phyloP scores from a whole-genome alignment of 1,140 invertebrate species.

The Drosophila nannoptera region DNA sequence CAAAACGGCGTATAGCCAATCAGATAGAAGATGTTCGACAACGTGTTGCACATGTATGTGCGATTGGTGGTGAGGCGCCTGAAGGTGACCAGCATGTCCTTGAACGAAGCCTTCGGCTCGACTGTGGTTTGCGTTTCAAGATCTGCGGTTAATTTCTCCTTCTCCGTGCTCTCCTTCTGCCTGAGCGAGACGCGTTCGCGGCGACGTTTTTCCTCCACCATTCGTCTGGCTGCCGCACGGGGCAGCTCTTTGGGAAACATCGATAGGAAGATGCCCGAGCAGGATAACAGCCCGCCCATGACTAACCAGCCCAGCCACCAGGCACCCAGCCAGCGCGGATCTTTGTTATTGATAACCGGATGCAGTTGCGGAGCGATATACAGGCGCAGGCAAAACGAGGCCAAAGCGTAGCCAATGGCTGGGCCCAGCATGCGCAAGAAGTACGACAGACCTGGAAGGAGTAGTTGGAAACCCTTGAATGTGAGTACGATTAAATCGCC shows the following conservation, averaged over 20 bases:
- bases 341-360: slow-evolving; percentile 84
- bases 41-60: slow-evolving; percentile 85
- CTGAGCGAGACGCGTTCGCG: slow-evolving; percentile 45
- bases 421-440: slow-evolving; percentile 86
- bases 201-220: slow-evolving; percentile 74
- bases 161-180: slow-evolving; percentile 46
- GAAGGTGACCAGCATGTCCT: slow-evolving; percentile 83
- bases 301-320: slow-evolving; percentile 91
- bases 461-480: background rate
- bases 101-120: slow-evolving; percentile 79
- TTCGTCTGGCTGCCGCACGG: slow-evolving; percentile 81
- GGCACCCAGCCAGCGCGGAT: slow-evolving; percentile 88
- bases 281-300: slow-evolving; percentile 83
- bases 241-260: slow-evolving; percentile 85
- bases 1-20: slow-evolving; percentile 87
- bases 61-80: slow-evolving; percentile 83
- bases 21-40: slow-evolving; percentile 85
- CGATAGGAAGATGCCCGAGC: slow-evolving; percentile 83
- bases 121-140: slow-evolving; percentile 38
- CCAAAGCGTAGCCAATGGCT: slow-evolving; percentile 85
- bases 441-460: slow-evolving; percentile 83
- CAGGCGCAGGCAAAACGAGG: slow-evolving; percentile 84
- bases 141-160: slow-evolving; percentile 49
- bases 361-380: slow-evolving; percentile 85
- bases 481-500: background rate